Conservation (phyloP, 1,140 invertebrate genomes). For the Drosophila subpulchrella region DNA sequence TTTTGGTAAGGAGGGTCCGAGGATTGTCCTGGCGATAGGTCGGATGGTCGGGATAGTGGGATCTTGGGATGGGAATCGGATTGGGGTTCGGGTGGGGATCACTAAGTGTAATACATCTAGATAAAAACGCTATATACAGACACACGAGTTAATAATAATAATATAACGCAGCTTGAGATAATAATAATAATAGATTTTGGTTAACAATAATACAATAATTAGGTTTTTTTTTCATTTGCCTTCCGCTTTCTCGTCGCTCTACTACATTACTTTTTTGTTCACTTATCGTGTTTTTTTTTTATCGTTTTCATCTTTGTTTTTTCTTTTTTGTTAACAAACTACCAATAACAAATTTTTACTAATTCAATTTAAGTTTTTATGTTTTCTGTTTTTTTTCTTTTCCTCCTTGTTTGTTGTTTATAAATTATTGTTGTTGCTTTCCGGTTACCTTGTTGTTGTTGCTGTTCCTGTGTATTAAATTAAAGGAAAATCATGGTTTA, state of each 20-base stretch:
- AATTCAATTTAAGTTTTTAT: slow-evolving; percentile 69
- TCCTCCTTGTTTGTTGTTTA: slow-evolving; percentile 39
- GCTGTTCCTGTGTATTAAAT: slow-evolving; percentile 59
- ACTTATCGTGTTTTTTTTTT: slow-evolving; percentile 33
- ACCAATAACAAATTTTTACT: slow-evolving; percentile 84
- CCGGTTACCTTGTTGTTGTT: slow-evolving; percentile 76
- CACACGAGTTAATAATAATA: slow-evolving; percentile 77
- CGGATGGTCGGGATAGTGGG: slow-evolving; percentile 1
- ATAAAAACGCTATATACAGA: slow-evolving; percentile 82
- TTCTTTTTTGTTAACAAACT: slow-evolving; percentile 77
- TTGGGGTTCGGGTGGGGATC: slow-evolving; percentile 32
- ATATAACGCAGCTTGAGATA: slow-evolving; percentile 70
- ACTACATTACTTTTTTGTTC: slow-evolving; percentile 52
- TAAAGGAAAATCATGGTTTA: slow-evolving; percentile 55
- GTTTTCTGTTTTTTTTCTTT: slow-evolving; percentile 35
- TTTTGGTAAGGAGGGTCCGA: slow-evolving; percentile 20
- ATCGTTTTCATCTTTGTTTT: slow-evolving; percentile 15
- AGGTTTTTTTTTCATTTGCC: slow-evolving; percentile 52
- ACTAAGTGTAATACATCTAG: slow-evolving; percentile 82
- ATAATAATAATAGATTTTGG: slow-evolving; percentile 82
- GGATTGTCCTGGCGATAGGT: slow-evolving; percentile 36
- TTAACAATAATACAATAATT: slow-evolving; percentile 83
- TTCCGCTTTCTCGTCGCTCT: slow-evolving; percentile 47
- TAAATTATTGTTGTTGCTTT: slow-evolving; percentile 78
- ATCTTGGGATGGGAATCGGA: not conserved